Evolutionary conservation across 2,113 vertebrate genomes (phyloP).

Genomic region (Hiodon alosoides): DNA sequence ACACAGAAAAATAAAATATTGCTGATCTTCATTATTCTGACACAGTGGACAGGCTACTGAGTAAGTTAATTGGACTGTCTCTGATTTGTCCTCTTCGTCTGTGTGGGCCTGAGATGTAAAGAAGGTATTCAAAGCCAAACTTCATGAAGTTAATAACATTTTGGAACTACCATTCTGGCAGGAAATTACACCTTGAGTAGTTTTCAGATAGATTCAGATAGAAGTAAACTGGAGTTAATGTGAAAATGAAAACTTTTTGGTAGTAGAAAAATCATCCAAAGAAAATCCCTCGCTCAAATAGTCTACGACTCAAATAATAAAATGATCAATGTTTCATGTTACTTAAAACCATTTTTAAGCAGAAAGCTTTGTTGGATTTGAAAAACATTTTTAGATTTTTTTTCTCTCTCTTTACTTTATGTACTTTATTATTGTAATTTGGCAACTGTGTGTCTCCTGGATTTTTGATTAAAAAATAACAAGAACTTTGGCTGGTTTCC

Average conservation of each 20-base stretch:
- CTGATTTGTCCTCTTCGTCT: too few relatives aligned
- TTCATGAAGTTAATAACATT: not conserved
- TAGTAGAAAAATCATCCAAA: not conserved
- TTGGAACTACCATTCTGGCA: not conserved
- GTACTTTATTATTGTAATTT: slow-evolving; percentile 54
- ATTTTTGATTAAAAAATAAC: slow-evolving; percentile 54
- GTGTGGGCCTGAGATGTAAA: not conserved
- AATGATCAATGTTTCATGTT: not conserved
- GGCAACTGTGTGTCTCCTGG: slow-evolving; percentile 36
- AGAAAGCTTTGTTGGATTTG: not conserved
- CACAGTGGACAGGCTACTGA: too few relatives aligned
- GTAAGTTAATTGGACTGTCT: too few relatives aligned
- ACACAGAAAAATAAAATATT: too few relatives aligned
- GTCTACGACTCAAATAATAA: slow-evolving; percentile 9
- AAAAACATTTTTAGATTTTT: slow-evolving; percentile 52
- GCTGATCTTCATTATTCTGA: too few relatives aligned
- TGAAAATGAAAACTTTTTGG: not conserved
- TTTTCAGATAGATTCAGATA: too few relatives aligned
- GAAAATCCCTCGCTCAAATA: not conserved
- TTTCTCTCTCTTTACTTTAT: slow-evolving; percentile 45
- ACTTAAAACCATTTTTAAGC: slow-evolving; percentile 7
- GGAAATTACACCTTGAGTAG: too few relatives aligned
- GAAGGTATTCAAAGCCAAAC: not conserved
- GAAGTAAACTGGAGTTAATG: too few relatives aligned
- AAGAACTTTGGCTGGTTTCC: slow-evolving; percentile 38